Conservation (phyloP, 1,140 invertebrate genomes). For the Panagrolaimus sp. region DNA sequence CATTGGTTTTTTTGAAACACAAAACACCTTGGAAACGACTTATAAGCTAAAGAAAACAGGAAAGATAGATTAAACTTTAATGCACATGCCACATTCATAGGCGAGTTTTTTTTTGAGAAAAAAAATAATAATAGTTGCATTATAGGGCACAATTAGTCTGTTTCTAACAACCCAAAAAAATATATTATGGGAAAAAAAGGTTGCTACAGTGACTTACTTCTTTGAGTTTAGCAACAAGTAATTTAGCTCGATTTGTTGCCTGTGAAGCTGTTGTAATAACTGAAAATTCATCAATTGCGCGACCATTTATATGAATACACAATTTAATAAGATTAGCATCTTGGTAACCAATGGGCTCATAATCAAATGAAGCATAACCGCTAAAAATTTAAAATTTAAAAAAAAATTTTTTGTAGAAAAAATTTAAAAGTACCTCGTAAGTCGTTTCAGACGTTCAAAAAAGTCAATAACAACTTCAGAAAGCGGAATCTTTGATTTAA, state of each 20-base stretch:
- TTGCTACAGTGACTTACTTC: slow-evolving; percentile 60
- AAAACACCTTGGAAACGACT: no score
- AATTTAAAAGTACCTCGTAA: slow-evolving; percentile 28
- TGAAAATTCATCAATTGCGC: slow-evolving; percentile 77
- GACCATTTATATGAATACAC: slow-evolving; percentile 74
- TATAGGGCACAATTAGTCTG: no score
- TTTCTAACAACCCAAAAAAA: no score
- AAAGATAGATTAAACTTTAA: no score
- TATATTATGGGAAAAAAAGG: no score
- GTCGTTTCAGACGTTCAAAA: slow-evolving; percentile 74
- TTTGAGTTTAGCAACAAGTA: slow-evolving; percentile 73
- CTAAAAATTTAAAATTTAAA: slow-evolving; percentile 71
- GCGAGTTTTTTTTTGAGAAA: no score
- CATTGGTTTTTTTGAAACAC: no score
- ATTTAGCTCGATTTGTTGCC: slow-evolving; percentile 68
- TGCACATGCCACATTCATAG: no score
- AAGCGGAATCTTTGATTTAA: slow-evolving; percentile 78
- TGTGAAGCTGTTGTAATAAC: slow-evolving; percentile 73
- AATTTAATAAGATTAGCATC: slow-evolving; percentile 71
- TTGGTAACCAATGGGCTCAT: slow-evolving; percentile 82
- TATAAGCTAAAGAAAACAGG: no score
- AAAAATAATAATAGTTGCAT: no score
- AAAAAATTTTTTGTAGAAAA: slow-evolving; percentile 5
- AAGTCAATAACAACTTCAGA: slow-evolving; percentile 91
- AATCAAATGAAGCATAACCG: slow-evolving; percentile 95